Conservation (phyloP, 2,113 vertebrate species). For the Siniperca chuatsi region DNA sequence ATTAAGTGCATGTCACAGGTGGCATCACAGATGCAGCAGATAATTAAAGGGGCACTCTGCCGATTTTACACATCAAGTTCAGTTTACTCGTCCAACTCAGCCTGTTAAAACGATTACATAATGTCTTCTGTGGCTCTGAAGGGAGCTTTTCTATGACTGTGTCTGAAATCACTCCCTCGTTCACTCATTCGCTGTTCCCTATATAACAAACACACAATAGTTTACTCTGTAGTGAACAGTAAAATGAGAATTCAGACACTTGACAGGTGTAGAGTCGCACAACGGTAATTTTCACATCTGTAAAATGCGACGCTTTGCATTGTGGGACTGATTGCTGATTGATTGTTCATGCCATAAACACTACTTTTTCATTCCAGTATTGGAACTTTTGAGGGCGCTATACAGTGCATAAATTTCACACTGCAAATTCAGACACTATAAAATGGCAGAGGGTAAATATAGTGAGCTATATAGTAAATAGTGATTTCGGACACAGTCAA, state of each 20-base stretch:
- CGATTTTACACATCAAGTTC: neutral
- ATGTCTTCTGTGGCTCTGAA: neutral
- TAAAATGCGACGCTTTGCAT: neutral
- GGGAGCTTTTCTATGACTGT: neutral
- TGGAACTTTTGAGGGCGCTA: neutral
- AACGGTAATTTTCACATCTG: neutral
- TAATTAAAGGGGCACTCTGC: neutral
- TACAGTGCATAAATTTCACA: no score
- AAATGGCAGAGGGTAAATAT: neutral
- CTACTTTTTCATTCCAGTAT: neutral
- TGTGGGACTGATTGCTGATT: neutral
- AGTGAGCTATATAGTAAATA: neutral
- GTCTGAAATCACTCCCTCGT: neutral
- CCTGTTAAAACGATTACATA: neutral
- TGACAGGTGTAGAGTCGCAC: neutral
- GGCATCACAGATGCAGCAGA: neutral
- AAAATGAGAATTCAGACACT: neutral
- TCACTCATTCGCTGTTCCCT: neutral
- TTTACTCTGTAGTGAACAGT: neutral
- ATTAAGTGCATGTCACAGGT: constrained; percentile 18
- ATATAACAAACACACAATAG: neutral
- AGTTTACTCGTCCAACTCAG: neutral
- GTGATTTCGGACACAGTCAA: neutral
- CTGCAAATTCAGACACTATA: neutral
- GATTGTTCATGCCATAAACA: neutral